Evolutionary conservation across 2,888 invertebrate species (phyloP), one percentile per base, ranked within the genome.

Genomic region (Parasteatoda lunata): DNA sequence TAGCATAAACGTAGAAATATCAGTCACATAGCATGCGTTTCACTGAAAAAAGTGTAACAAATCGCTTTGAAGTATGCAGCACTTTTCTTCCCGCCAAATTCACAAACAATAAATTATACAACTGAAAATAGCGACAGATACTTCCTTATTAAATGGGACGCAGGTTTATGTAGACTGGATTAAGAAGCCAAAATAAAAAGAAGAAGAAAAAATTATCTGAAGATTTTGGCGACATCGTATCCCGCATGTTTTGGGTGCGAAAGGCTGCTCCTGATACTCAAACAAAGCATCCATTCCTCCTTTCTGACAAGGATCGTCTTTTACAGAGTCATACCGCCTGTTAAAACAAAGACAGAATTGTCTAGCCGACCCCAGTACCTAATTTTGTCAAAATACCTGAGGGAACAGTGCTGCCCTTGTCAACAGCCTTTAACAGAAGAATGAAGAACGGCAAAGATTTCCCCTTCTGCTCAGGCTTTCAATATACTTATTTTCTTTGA

Each of bases 381-480:
- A 59, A 59, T 59, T 59, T 59, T 59, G 59, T 59, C 59, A 59
- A n/a, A 59, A 59, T 59, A 59, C 59, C 59, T 59, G n/a, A 7
- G 59, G 59, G 59, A 59, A 59, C 59, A 59, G 59, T 59, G 59
- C n/a, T n/a, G n/a, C 8, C 59, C 11, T 59, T 59, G 59, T 59
- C 59, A 59, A 59, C 59, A 59, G 59, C 8, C n/a, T 59, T 59
- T n/a, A 13, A 59, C n/a, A 59, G 59, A 13, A 13, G 13, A 11
- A 54, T 11, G 54, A 59, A 7, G n/a, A 8, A 7, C 9, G 59
- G 11, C 59, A 4, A 59, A 59, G 59, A 7, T 4, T n/a, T 9
- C 59, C 3, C 8, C 59, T n/a, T 59, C 5, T 59, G 9, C 59
- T 59, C 59, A 13, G 59, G 8, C n/a, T 9, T 59, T 30, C 30